Percentiles rank a stretch among this genome's conserved stretches.
Conservation (phyloP, 1,140 invertebrate genomes). For the Mylabris phalerata region DNA sequence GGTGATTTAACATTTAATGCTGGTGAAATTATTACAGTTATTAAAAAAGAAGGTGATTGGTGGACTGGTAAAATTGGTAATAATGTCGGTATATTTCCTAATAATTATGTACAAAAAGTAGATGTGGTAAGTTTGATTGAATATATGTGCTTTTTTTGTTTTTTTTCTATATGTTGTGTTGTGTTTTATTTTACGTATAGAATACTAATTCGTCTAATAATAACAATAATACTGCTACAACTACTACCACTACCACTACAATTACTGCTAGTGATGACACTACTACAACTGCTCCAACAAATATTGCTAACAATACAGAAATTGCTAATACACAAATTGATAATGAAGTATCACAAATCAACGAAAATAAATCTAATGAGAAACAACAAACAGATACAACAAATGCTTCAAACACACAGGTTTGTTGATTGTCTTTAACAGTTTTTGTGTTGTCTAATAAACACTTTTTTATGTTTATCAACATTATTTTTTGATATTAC, state of each 20-base stretch:
- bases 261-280: constrained; percentile 1
- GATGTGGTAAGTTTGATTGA: constrained; percentile 44
- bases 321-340: constrained; percentile 26
- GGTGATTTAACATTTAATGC: constrained; percentile 89
- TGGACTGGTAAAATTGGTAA: constrained; percentile 87
- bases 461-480: neutral
- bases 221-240: constrained; percentile 13
- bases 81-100: constrained; percentile 83
- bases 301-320: constrained; percentile 4
- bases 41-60: constrained; percentile 92
- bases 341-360: constrained; percentile 42
- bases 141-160: neutral
- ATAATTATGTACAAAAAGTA: constrained; percentile 76
- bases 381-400: constrained; percentile 44
- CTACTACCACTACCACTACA: constrained; percentile 15
- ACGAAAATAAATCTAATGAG: constrained; percentile 43
- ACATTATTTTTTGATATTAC: neutral
- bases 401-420: constrained; percentile 45
- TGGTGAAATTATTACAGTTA: constrained; percentile 83
- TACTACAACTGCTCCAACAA: constrained; percentile 7
- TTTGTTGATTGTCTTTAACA: constrained; percentile 26
- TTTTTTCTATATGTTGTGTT: constrained; percentile 4
- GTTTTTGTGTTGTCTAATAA: neutral
- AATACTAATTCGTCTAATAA: constrained; percentile 15
- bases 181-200: constrained; percentile 15